phyloP scores from a whole-genome alignment of 1,140 invertebrate species.

The Drosophila erecta region DNA sequence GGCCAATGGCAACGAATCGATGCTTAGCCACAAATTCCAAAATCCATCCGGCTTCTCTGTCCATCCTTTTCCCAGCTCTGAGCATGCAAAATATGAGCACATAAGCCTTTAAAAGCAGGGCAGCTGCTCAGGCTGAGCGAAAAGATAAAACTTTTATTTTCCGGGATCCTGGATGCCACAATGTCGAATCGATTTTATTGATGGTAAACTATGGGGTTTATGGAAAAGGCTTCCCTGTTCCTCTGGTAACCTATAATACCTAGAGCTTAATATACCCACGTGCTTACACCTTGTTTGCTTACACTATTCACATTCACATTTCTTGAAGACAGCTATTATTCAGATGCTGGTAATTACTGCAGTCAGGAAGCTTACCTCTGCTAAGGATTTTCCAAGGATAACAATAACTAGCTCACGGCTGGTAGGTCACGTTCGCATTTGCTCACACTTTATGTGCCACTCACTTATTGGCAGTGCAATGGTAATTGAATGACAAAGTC shows the following conservation, averaged over 20 bases:
- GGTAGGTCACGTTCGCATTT: conserved; percentile 54
- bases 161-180: conserved; percentile 3
- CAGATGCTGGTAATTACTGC: not conserved
- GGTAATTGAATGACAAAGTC: conserved; percentile 70
- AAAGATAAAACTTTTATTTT: conserved; percentile 41
- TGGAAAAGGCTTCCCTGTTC: too few species aligned
- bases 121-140: conserved; percentile 17
- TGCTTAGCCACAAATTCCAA: conserved; percentile 52
- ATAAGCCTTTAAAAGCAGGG: conserved; percentile 63
- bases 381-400: not conserved
- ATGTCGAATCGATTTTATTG: not conserved
- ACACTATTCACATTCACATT: not conserved
- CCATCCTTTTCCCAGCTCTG: not conserved
- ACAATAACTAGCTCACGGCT: not conserved
- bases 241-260: too few species aligned
- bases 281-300: too few species aligned
- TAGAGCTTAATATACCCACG: too few species aligned
- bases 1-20: conserved; percentile 47
- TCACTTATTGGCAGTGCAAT: conserved; percentile 47
- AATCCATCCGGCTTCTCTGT: conserved; percentile 3
- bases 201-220: not conserved
- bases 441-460: conserved; percentile 48
- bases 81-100: conserved; percentile 45
- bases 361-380: not conserved
- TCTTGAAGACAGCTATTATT: not conserved